Evolutionary conservation across 2,888 invertebrate species (phyloP).

Genomic region (Agonopterix heracliana): DNA sequence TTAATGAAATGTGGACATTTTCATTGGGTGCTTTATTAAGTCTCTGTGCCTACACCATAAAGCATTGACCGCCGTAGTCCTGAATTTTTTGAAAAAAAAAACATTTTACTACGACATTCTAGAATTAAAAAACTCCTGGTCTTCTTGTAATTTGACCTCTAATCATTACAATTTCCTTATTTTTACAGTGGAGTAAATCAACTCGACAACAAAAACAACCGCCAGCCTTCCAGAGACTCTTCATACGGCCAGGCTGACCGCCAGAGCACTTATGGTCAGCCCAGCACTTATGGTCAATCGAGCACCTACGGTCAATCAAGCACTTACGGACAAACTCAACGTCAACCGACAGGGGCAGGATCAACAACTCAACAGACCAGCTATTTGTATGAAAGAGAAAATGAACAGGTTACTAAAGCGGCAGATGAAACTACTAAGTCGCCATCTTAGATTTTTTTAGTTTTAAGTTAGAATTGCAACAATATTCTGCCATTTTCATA

Average conservation of each 20-base stretch:
- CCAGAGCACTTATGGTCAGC: not conserved
- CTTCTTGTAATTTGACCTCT: no score
- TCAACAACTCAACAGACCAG: conserved; percentile 68
- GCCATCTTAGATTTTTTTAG: conserved; percentile 27
- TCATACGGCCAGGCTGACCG: no score
- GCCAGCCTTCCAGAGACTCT: conserved; percentile 10
- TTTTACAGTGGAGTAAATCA: conserved; percentile 36
- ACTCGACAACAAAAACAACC: conserved; percentile 25
- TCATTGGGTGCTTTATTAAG: no score
- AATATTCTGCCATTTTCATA: no score
- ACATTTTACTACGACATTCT: no score
- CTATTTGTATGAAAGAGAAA: conserved; percentile 73
- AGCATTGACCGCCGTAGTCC: no score
- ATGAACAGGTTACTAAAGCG: conserved; percentile 55
- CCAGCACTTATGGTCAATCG: not conserved
- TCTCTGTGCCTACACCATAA: no score
- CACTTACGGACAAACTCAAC: conserved; percentile 13
- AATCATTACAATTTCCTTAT: not conserved
- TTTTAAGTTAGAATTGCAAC: conserved; percentile 1
- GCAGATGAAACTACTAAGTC: conserved; percentile 53
- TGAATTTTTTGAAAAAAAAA: no score
- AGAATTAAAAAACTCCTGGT: no score
- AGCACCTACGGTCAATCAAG: conserved; percentile 14
- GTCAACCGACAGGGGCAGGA: conserved; percentile 19
- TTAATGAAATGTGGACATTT: no score